Base-by-base conservation (phyloP, 2,113 vertebrate genomes). In the Ictalurus furcatus region DNA sequence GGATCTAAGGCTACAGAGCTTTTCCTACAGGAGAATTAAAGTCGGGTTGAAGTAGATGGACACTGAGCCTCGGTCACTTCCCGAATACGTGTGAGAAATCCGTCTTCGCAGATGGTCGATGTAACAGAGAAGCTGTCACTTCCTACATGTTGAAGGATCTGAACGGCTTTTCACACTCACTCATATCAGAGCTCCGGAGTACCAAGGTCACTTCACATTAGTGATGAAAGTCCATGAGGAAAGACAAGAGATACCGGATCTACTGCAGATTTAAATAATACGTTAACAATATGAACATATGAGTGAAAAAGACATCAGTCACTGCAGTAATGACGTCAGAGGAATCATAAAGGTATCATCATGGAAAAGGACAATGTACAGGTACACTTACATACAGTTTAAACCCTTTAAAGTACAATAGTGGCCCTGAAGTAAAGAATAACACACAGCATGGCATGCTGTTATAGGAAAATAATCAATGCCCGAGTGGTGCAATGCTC, bases 121-220 rank as follows among this genome's bases (percentile, higher is more conserved):
- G 86, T 25, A 71, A 56, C 25, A 34, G 30, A 19, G 30, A 88
- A 84, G 56, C 56, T 56, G 78, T 56, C 65, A 61, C n/a, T 58
- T 67, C 82, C 28, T 14, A 44, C 76, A 34, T 63, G 65, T 63
- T 89, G 85, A 86, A 58, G 54, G 63, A 23, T 25, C 95, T 80
- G 40, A 52, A 79, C 13, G 40, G 59, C 54, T 28, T 76, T 76
- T 56, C 30, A 85, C 37, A 52, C 37, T 44, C 25, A 13, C 34
- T 40, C 85, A 83, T 25, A 83, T 69, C 13, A 61, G 71, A 87
- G 78, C 85, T 59, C 30, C n/a, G 1, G 34, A 11, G 71, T 61
- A 63, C 71, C 73, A 11, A 87, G 73, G 56, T 69, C 58, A 65
- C 40, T 34, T 65, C 40, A 80, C 28, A 21, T 1, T 79, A 87